phyloP scores from a whole-genome alignment of 2,797 vertebrate genomes.

The Borostomias antarcticus region DNA sequence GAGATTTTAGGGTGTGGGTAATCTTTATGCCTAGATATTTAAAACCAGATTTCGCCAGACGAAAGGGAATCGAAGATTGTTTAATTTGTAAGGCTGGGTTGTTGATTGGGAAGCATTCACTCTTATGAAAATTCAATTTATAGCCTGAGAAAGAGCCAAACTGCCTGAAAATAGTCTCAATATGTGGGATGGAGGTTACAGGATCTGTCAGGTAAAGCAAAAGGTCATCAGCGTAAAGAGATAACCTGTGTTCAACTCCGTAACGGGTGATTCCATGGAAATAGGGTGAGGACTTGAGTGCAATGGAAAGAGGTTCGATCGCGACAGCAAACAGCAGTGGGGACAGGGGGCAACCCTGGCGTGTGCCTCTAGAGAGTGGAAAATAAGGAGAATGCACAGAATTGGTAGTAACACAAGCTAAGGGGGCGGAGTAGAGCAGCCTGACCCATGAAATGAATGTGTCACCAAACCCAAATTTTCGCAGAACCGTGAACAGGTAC shows the following conservation, averaged over 20 bases:
- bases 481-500: conserved; percentile 10
- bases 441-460: conserved; percentile 5
- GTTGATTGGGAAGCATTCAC: neutral
- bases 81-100: no score
- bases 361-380: conserved; percentile 12
- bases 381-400: neutral
- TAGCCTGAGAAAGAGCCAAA: conserved; percentile 13
- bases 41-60: neutral
- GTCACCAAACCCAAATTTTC: conserved; percentile 5
- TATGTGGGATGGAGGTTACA: neutral
- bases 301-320: conserved; percentile 19
- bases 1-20: neutral
- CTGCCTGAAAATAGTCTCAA: neutral
- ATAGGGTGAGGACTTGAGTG: conserved; percentile 21
- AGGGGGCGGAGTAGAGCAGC: neutral
- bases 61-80: conserved; percentile 1
- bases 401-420: conserved; percentile 3
- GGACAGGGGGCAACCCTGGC: conserved; percentile 7
- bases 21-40: conserved; percentile 4
- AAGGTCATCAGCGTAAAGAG: neutral
- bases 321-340: neutral
- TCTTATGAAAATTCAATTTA: no score
- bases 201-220: neutral
- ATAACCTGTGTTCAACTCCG: conserved; percentile 11
- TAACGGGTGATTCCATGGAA: neutral